Base-by-base conservation (phyloP, 2,888 invertebrate species). In the Heteromurus nitidus region DNA sequence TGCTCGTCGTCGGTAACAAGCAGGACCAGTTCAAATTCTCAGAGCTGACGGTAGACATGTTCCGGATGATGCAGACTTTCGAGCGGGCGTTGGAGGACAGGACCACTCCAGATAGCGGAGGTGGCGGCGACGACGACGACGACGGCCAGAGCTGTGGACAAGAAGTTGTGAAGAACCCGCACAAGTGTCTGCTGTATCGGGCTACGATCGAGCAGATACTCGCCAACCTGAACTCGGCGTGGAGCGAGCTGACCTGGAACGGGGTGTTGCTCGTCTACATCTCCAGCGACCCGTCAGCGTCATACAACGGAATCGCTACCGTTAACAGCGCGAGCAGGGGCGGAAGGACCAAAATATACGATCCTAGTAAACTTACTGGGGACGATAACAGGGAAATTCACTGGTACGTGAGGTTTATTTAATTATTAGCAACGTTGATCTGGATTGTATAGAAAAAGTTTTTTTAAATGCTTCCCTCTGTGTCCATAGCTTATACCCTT, bases 41-140 rank as follows among this genome's bases (percentile, higher is more conserved):
- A 86, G 98, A 98, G 90, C 91, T 98, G 87, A 98, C 98, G 16
- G 94, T 98, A 92, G 98, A 98, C 90, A 98, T 98, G 98, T 98
- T 96, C 90, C 92, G 98, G 88, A 97, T 98, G 94, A 92, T 98
- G 82, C 98, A 98, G 90, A 96, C 96, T 0, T 90, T 98, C 82
- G 98, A 98, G 89, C 91, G 96, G 85, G 97, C 98, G 89, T 96
- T 96, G 13, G 94, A 95, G 87, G 95, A 95, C 87, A 95, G 95
- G 85, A 47, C 74, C 2, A 64, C 58, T 3, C 7, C 70, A 22
- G 70, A 55, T 1, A 44, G 64, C 64, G 68, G 60, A 16, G 36
- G 7, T 13, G 82, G 60, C 1, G 80, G 55, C 9, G 77, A 68
- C 16, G 82, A 67, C 1, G 80, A 64, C 9, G 77, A 68, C 20